Evolutionary conservation across 2,797 vertebrate species (phyloP).

Genomic region (Echeneis naucrates): DNA sequence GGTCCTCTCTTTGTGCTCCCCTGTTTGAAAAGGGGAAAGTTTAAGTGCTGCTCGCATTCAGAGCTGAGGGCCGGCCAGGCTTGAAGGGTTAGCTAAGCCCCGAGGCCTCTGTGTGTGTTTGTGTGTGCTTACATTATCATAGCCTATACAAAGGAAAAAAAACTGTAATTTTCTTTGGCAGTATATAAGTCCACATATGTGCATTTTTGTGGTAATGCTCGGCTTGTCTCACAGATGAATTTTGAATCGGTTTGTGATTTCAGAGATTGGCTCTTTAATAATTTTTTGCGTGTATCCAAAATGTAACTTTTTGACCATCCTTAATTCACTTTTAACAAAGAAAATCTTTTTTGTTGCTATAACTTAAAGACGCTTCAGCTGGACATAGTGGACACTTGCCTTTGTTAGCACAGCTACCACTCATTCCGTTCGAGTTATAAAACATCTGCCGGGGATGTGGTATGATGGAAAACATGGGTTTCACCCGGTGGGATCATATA

Average conservation of each 20-base stretch:
- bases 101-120: slow-evolving; percentile 49
- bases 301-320: no score
- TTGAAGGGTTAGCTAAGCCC: slow-evolving; percentile 79
- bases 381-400: neutral
- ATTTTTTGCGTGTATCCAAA: neutral
- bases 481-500: slow-evolving; percentile 18
- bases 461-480: slow-evolving; percentile 23
- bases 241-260: neutral
- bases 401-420: neutral
- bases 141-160: slow-evolving; percentile 31
- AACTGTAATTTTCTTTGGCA: slow-evolving; percentile 28
- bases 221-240: neutral
- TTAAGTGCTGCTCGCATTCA: slow-evolving; percentile 85
- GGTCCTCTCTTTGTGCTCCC: slow-evolving; percentile 82
- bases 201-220: neutral
- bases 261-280: neutral
- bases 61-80: slow-evolving; percentile 72
- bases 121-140: slow-evolving; percentile 40
- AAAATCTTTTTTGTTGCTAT: neutral
- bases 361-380: neutral
- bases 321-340: neutral
- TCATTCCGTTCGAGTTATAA: slow-evolving; percentile 26
- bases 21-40: slow-evolving; percentile 88
- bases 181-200: slow-evolving; percentile 3
- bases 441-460: slow-evolving; percentile 31